phyloP scores from a whole-genome alignment of 2,113 vertebrate genomes.

The Hystrix cristata region DNA sequence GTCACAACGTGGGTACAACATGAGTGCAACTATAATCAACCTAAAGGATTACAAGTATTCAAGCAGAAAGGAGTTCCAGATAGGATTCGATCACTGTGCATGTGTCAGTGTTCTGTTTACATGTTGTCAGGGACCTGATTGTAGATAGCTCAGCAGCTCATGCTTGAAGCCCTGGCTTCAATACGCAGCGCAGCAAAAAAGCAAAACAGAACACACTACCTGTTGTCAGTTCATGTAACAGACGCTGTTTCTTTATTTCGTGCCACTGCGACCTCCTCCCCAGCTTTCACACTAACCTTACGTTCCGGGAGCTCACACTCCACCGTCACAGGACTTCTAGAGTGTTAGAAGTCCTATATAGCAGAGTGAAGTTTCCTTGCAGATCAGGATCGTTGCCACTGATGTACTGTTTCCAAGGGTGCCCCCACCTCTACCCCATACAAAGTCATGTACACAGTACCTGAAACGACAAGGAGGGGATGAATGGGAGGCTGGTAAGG shows the following conservation, averaged over 20 bases:
- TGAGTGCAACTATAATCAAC: not conserved
- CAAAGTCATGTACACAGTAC: not conserved
- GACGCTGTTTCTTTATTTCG: not conserved
- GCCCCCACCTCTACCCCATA: too few species aligned
- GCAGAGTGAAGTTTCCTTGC: not conserved
- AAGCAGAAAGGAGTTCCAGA: not conserved
- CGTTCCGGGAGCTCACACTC: too few species aligned
- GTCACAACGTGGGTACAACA: not conserved
- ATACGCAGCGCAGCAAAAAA: not conserved
- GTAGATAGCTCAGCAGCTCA: not conserved
- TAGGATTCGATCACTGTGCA: not conserved
- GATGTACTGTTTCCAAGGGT: not conserved
- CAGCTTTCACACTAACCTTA: not conserved
- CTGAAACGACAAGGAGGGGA: not conserved
- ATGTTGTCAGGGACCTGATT: not conserved
- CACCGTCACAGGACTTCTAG: not conserved
- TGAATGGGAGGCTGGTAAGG: not conserved
- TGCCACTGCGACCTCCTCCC: not conserved
- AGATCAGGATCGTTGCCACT: not conserved
- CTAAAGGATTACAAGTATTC: not conserved
- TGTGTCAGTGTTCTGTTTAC: not conserved
- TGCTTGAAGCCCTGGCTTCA: not conserved
- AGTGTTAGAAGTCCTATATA: accelerated
- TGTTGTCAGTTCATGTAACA: not conserved
- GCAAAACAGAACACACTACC: too few species aligned